Evolutionary conservation across 92 coral and sea anemone species (phyloP), one percentile per base, ranked within the genome.

Genomic region (Phymanthus crucifer): DNA sequence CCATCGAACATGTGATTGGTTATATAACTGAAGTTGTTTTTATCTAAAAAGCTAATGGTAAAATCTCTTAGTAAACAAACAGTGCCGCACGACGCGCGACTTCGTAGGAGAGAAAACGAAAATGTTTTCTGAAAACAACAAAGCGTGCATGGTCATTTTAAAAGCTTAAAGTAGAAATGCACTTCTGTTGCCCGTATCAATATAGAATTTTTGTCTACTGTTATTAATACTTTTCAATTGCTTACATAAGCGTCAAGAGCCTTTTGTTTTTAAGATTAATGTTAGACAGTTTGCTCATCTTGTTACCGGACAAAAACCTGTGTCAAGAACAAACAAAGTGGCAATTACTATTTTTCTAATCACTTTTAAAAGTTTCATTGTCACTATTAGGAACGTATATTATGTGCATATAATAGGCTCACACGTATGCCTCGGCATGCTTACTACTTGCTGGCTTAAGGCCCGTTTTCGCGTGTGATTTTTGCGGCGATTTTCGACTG

Each of bases 21-120:
- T 29, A 75, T 50, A 21, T 10, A 37, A 50, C 47, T 58, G 18
- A 75, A 16, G 61, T 43, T 37, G 66, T 75, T 75, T 75, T 67
- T 75, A 32, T 54, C 64, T 54, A 75, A 45, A 54, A 75, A 75
- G 14, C 79, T 75, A 31, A 75, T 50, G 11, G 21, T 32, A n/a
- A 21, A 54, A 54, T 3, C 6, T 0, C 29, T 4, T 54, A n/a
- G n/a, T 43, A 7, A 6, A 11, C 13, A 43, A 43, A 43, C n/a
- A n/a, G n/a, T n/a, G n/a, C n/a, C n/a, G n/a, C n/a, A n/a, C n/a
- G n/a, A n/a, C n/a, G n/a, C n/a, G n/a, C n/a, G n/a, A n/a, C n/a
- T n/a, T 45, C 16, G 16, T 45, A 17, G 0, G 10, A 45, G 0
- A 45, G 2, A 45, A 45, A 45, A 45, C 50, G 16, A n/a, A 9